These are phyloP conservation scores for Calyptommatus sinebrachiatus DNA, from an alignment of 2,113 vertebrate species.

Conservation along the genomic window DNA sequence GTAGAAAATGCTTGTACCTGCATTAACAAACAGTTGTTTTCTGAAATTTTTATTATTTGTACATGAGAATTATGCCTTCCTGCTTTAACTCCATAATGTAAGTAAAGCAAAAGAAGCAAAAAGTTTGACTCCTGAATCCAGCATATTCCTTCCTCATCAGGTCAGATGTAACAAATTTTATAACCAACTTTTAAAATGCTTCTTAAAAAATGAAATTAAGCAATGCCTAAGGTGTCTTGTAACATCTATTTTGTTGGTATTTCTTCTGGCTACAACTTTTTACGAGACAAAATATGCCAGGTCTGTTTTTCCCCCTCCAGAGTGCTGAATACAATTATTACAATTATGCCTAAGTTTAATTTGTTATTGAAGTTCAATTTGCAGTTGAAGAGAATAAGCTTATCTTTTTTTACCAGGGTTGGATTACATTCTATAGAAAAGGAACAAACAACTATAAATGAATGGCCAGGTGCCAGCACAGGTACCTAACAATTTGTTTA, in stretches of 20 bases:
- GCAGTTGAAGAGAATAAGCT: conserved; percentile 43
- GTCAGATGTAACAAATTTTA: neutral
- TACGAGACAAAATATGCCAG: conserved; percentile 40
- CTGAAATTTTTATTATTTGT: neutral
- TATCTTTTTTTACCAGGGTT: conserved; percentile 57
- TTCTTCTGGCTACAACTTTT: conserved; percentile 12
- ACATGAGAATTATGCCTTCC: neutral
- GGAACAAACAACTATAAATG: conserved; percentile 47
- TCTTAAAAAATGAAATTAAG: neutral
- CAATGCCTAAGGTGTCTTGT: neutral
- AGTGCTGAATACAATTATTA: conserved; percentile 43
- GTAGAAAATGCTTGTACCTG: neutral
- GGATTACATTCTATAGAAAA: conserved; percentile 51
- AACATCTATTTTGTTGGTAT: neutral
- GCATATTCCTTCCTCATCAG: neutral
- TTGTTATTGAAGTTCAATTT: conserved; percentile 43
- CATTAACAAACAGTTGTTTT: neutral
- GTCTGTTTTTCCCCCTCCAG: conserved; percentile 27
- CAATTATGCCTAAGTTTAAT: conserved; percentile 50
- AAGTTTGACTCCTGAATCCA: conserved; percentile 22
- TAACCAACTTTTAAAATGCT: neutral
- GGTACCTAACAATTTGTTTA: conserved; percentile 42
- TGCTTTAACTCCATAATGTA: neutral
- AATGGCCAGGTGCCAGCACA: conserved; percentile 51
- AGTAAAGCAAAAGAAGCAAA: conserved; percentile 10